Percentiles rank a stretch among this genome's conserved stretches.
These are phyloP conservation scores for Oxycera nigricornis DNA, from an alignment of 2,888 invertebrate species.

Conservation along the genomic window DNA sequence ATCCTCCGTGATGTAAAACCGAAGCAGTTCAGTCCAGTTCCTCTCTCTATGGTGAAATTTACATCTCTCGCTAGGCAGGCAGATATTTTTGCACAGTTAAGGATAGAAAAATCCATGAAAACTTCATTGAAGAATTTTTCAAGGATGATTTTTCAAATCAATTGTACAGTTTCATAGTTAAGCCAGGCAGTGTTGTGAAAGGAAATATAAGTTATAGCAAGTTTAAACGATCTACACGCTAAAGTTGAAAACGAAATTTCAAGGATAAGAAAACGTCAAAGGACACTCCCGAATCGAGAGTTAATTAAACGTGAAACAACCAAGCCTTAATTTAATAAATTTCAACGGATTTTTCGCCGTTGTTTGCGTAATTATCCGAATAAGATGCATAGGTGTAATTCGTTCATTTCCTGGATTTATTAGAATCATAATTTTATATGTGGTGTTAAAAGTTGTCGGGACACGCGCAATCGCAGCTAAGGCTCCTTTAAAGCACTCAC, in stretches of 20 bases:
- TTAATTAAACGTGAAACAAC: conserved; percentile 29
- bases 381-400: conserved; percentile 17
- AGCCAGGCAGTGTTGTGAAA: conserved; percentile 2
- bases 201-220: neutral
- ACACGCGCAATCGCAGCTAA: conserved; percentile 37
- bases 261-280: conserved; percentile 16
- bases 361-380: neutral
- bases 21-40: conserved; percentile 53
- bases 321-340: conserved; percentile 16
- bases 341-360: conserved; percentile 15
- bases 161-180: conserved; percentile 16
- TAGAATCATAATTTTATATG: conserved; percentile 14
- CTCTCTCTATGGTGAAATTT: conserved; percentile 55
- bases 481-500: conserved; percentile 19
- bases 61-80: conserved; percentile 51
- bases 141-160: neutral
- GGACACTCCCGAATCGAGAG: conserved; percentile 37
- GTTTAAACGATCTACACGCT: neutral
- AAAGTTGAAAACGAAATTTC: neutral
- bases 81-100: conserved; percentile 15
- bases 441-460: conserved; percentile 42
- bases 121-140: neutral
- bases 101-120: neutral
- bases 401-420: neutral
- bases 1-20: conserved; percentile 57